Percentiles rank a stretch among this genome's conserved stretches.
phyloP scores from a whole-genome alignment of 2,888 invertebrate genomes.

The Volucella bombylans region DNA sequence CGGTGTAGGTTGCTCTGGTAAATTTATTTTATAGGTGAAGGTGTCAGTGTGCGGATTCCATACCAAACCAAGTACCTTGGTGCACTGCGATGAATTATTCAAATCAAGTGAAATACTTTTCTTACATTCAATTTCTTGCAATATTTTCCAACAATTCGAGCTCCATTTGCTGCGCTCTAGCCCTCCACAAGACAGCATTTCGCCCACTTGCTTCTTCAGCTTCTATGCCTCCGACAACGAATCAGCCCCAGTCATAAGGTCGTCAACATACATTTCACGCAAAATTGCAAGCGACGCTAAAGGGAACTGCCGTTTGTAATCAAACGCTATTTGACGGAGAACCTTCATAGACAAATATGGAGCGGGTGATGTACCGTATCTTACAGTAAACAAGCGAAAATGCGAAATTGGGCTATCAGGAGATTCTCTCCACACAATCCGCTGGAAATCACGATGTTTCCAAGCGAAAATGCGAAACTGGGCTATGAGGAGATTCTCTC shows the following conservation, averaged over 20 bases:
- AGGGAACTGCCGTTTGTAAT: constrained; percentile 34
- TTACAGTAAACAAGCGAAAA: too few relatives aligned
- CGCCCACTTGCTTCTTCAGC: constrained; percentile 21
- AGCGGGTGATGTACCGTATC: too few relatives aligned
- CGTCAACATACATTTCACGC: constrained; percentile 64
- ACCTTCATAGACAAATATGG: too few relatives aligned
- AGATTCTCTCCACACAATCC: too few relatives aligned
- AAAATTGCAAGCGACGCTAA: constrained; percentile 48
- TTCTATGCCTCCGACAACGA: constrained; percentile 22
- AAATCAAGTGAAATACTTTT: constrained; percentile 21
- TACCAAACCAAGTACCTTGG: constrained; percentile 23
- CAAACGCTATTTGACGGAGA: constrained; percentile 49
- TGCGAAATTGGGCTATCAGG: too few relatives aligned
- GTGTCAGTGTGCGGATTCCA: constrained; percentile 23
- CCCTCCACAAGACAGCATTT: constrained; percentile 29
- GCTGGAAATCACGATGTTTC: too few relatives aligned
- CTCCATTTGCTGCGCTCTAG: constrained; percentile 39
- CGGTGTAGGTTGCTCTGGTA: constrained; percentile 1
- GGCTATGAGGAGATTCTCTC: too few relatives aligned
- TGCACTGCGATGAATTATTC: neutral
- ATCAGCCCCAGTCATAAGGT: constrained; percentile 60
- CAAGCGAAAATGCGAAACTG: too few relatives aligned
- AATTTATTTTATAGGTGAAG: constrained; percentile 30
- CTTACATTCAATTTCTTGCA: neutral
- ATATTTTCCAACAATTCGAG: constrained; percentile 36